Evolutionary conservation across 2,797 vertebrate species (phyloP), one percentile per base, ranked within the genome.

Genomic region (Erethizon dorsatum): DNA sequence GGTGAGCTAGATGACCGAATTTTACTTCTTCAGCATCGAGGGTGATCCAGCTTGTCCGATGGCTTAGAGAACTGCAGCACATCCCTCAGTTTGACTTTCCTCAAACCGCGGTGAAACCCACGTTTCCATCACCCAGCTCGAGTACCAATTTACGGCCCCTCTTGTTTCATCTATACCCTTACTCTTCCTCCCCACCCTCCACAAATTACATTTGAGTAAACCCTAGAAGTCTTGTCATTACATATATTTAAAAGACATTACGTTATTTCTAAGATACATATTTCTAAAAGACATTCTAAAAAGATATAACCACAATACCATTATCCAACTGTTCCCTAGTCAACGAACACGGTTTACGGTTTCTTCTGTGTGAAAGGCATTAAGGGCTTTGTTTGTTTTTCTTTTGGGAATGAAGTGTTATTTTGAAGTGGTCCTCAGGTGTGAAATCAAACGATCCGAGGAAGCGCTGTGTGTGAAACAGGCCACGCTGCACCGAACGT

Each of bases 11-110:
- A 86, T 52, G 28, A 59, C 12, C 86, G 45, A 26, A 24, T 67
- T 69, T 83, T 82, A 56, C 94, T 95, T 83, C 41, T 94, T 94
- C 61, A 90, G 82, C 28, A 93, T 78, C 6, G 82, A 93, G 91
- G 93, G 91, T 73, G 73, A 88, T 33, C 71, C 33, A 26, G 63
- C 33, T 71, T 82, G 79, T 41, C 9, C 28, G 83, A 80, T 61
- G 7, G 52, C 3, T 94, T 61, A 88, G 31, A 78, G 6, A 92
- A 57, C 22, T 31, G 17, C 26, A 84, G 45, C 61, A 83, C 41
- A 85, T 37, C 71, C 82, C 73, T 91, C 95, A 78, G 57, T 71
- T 17, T 88, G 75, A 50, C 65, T 94, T 82, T 31, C 79, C 26
- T 9, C 0, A 5, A 77, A 82, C 54, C 15, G 65, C 84, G 78